Base-by-base conservation (phyloP, 2,888 invertebrate genomes). In the Abrostola tripartita region DNA sequence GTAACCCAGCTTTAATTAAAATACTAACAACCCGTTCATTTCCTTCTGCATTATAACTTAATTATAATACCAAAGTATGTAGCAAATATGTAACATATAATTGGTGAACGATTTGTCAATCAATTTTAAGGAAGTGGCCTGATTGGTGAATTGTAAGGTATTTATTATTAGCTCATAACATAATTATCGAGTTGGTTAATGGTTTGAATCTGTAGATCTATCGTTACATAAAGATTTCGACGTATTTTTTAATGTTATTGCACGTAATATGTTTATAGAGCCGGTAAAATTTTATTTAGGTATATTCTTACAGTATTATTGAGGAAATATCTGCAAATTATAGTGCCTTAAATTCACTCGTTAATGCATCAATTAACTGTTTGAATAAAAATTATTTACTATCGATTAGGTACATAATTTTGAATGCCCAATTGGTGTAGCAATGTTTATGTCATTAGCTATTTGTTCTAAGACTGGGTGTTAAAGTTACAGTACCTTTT, bases 101-200 rank as follows among this genome's bases (percentile, higher is more conserved):
- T 47, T 47, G 44, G 14, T 24, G 9, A 47, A 10, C 24, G 44
- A 47, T 47, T 47, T 47, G 44, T 47, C 44, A 47, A 47, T 47
- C 44, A 47, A 47, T 47, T 24, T 47, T 24, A 47, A 47, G 44
- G 44, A 47, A 24, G 44, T 14, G 44, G 24, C 44, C 44, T 47
- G 14, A 47, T 47, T 47, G 14, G 14, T 12, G 7, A 12, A 44
- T 44, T 5, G 14, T 14, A 14, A 8, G 44, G 14, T 47, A 5
- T 10, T 47, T 47, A 47, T 47, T 24, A 24, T 24, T 24, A 24
- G 1, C 24, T 24, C 24, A 24, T 47, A 47, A 47, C 44, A 9
- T 24, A 47, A 47, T 47, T 47, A 24, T 47, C 24, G 24, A 8
- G 44, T 24, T 5, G 0, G 24, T 47, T 9, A 24, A 47, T 24